Evolutionary conservation across 2,797 vertebrate genomes (phyloP).

Genomic region (Anomalospiza imberbis): DNA sequence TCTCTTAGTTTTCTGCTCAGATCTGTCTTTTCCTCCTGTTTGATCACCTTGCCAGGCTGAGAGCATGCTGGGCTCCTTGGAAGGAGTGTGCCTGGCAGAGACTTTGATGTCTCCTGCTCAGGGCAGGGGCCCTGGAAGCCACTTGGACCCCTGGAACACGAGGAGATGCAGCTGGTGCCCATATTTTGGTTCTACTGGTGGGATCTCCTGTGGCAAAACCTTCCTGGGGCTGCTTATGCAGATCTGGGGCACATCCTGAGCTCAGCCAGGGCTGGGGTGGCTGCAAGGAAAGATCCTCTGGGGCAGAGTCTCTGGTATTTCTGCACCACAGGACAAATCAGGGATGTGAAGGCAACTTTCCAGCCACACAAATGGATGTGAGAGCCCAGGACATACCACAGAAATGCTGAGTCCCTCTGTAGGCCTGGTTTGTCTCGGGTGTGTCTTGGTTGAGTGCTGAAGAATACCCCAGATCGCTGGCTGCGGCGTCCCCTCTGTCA

Average conservation of each 20-base stretch:
- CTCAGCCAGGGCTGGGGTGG: neutral
- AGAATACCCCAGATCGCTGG: neutral
- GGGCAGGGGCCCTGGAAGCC: neutral
- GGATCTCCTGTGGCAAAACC: neutral
- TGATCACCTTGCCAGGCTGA: neutral
- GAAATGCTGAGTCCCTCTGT: neutral
- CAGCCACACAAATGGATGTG: neutral
- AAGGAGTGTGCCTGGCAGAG: neutral
- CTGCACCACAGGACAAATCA: neutral
- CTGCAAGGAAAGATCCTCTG: neutral
- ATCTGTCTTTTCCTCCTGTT: neutral
- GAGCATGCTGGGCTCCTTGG: neutral
- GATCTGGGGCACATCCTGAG: neutral
- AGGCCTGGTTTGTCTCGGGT: neutral
- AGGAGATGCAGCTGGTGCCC: neutral
- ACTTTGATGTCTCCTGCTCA: neutral
- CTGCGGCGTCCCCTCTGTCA: neutral
- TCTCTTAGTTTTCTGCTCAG: neutral
- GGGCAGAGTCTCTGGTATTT: neutral
- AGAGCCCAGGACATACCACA: neutral
- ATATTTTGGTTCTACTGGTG: neutral
- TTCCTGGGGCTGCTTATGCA: neutral
- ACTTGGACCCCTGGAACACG: neutral
- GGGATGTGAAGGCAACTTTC: neutral
- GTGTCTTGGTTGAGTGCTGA: neutral